Evolutionary conservation across 23 tunicate genomes (phyloP), one percentile per base, ranked within the genome.

Genomic region (Ascidia mentula): DNA sequence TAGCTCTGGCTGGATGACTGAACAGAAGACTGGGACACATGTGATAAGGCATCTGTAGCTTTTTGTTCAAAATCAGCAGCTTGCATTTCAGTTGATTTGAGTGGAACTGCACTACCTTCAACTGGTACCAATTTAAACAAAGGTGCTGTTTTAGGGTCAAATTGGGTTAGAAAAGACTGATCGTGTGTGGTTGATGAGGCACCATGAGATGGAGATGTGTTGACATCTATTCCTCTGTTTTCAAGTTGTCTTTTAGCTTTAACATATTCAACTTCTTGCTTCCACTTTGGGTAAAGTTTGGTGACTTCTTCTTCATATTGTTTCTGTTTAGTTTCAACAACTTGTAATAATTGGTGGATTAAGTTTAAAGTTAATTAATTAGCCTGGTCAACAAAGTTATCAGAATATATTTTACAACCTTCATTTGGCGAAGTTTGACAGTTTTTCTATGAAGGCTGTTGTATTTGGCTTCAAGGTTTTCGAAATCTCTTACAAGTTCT

Each of bases 301-400:
- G 77, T 84, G 34, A 89, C 73, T 40, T 89, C 82, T 20, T 79
- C 87, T 73, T 89, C 95, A 84, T 86, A 89, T 39, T 89, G 46
- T 69, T 77, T 53, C 95, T 89, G 74, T 15, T 34, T 70, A 74
- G 22, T 26, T 36, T 32, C 18, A 0, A 33, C 18, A 45, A n/a
- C n/a, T n/a, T n/a, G n/a, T 3, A 53, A 53, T 20, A 53, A 5
- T 5, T 53, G 24, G 65, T 53, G 22, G 15, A 42, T 9, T 12
- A 42, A 42, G 15, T 9, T 9, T 42, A 9, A 42, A 9, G 15
- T 42, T 15, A 42, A 42, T 12, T 15, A 9, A 42, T 42, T 42
- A 42, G 15, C 12, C 53, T 9, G 15, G 53, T 42, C 53, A n/a
- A n/a, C n/a, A n/a, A n/a, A n/a, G n/a, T n/a, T n/a, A n/a, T n/a